These are phyloP conservation scores for Thomomys bottae DNA, from an alignment of 2,113 vertebrate genomes.

Conservation along the genomic window DNA sequence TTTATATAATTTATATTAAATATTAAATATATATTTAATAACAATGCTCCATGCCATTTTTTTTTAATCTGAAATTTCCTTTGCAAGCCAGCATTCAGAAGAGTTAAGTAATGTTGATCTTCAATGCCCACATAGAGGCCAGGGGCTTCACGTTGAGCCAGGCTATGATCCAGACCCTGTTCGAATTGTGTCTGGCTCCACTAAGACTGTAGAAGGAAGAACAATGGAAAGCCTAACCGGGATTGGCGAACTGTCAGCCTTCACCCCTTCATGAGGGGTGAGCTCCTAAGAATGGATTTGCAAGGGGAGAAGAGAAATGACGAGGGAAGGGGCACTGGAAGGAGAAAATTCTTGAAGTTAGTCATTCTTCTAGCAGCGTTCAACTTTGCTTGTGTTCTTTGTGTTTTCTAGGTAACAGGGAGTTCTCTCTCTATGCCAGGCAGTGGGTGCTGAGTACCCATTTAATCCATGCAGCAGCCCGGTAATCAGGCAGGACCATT, in stretches of 20 bases:
- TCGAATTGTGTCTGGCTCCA: not conserved
- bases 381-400: not conserved
- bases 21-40: no score
- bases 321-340: not conserved
- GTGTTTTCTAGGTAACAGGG: not conserved
- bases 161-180: not conserved
- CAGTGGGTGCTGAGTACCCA: not conserved
- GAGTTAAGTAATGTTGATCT: not conserved
- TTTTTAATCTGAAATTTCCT: conserved; percentile 17
- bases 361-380: not conserved
- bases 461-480: not conserved
- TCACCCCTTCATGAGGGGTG: not conserved
- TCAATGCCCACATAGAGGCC: not conserved
- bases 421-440: not conserved
- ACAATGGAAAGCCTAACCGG: not conserved
- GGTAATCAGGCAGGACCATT: not conserved
- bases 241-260: not conserved
- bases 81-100: not conserved
- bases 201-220: conserved; percentile 1
- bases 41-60: not conserved
- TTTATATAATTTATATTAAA: no score
- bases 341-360: not conserved
- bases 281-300: not conserved
- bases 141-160: no score
- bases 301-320: not conserved